Evolutionary conservation across 2,113 vertebrate genomes (phyloP).

Genomic region (Clarias gariepinus): DNA sequence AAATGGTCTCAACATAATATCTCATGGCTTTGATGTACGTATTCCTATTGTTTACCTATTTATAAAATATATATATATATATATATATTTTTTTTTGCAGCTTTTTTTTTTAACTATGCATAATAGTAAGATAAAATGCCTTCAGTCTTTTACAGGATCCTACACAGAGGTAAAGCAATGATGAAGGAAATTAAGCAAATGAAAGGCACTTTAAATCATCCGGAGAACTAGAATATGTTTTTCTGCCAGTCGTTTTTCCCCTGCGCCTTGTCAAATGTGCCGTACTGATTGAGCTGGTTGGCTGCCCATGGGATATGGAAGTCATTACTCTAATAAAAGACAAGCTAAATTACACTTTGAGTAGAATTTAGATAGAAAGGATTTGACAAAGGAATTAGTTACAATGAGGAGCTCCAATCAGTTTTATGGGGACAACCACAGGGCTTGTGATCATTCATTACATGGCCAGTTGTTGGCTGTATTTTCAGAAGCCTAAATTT

Average conservation of each 20-base stretch:
- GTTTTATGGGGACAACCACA: slow-evolving; percentile 22
- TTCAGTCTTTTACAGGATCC: neutral
- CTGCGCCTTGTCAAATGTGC: neutral
- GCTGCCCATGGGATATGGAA: slow-evolving; percentile 20
- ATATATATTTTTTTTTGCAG: neutral
- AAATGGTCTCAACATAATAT: neutral
- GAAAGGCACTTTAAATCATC: slow-evolving; percentile 12
- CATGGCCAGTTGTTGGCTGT: neutral
- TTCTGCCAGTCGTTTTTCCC: slow-evolving; percentile 17
- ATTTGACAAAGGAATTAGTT: slow-evolving; percentile 32
- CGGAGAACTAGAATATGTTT: slow-evolving; percentile 1
- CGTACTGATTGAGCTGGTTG: slow-evolving; percentile 18
- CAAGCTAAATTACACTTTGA: slow-evolving; percentile 36
- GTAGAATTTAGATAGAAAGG: slow-evolving; percentile 22
- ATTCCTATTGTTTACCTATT: neutral
- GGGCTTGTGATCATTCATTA: slow-evolving; percentile 25
- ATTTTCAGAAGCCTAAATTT: slow-evolving; percentile 8
- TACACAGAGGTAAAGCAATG: neutral
- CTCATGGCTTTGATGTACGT: neutral
- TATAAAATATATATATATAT: neutral
- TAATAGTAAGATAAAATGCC: neutral
- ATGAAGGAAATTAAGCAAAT: slow-evolving; percentile 20
- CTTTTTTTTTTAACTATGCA: neutral
- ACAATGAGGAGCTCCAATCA: slow-evolving; percentile 11
- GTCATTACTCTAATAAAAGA: slow-evolving; percentile 35